Percentiles rank a stretch among this genome's conserved stretches.
Evolutionary conservation across 2,113 vertebrate species (phyloP).

Genomic region (Cisticola juncidis): DNA sequence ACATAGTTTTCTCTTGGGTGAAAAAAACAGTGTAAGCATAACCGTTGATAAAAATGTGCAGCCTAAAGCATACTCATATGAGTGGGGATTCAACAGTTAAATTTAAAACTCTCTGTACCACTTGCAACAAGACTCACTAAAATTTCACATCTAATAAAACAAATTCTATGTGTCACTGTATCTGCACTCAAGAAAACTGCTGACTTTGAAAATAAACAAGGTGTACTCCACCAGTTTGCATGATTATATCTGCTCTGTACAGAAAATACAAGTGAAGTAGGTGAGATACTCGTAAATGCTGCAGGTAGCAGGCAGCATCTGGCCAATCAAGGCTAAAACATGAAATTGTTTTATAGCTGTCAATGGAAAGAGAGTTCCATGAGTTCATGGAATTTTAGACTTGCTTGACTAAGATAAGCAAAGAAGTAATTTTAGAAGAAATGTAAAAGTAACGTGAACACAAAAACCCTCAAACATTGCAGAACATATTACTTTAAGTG

Average conservation of each 20-base stretch:
- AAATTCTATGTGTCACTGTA: neutral
- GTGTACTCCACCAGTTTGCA: neutral
- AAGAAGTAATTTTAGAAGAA: neutral
- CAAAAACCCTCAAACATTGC: neutral
- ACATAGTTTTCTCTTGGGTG: neutral
- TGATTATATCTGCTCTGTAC: neutral
- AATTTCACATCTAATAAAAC: neutral
- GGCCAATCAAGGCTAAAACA: neutral
- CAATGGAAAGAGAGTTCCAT: neutral
- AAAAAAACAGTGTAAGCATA: neutral
- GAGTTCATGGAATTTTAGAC: neutral
- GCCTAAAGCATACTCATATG: neutral
- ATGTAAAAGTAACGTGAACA: neutral
- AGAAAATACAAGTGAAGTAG: neutral
- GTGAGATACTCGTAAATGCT: neutral
- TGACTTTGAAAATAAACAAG: neutral
- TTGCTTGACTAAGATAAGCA: neutral
- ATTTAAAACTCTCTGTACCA: neutral
- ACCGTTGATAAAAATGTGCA: neutral
- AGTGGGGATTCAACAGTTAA: neutral
- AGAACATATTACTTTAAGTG: neutral
- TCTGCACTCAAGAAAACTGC: neutral
- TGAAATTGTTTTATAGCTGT: neutral
- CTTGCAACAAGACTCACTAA: neutral
- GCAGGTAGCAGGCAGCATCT: neutral